phyloP scores from a whole-genome alignment of 1,140 invertebrate species.

The Gonatopus flavifemur region DNA sequence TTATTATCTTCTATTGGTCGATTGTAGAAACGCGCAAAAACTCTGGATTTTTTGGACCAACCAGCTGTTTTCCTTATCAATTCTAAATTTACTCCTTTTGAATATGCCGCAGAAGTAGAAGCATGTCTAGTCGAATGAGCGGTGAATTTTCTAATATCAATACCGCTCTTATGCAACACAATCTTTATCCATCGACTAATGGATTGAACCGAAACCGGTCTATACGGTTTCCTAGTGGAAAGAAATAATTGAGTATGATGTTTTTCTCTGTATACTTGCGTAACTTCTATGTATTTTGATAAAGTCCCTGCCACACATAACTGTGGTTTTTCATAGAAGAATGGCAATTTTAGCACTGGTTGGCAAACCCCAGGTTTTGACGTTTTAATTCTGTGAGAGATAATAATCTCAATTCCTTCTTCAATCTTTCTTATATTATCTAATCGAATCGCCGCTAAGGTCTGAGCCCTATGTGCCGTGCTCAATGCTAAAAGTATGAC shows the following conservation, averaged over 20 bases:
- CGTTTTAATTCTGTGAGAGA: slow-evolving; percentile 3
- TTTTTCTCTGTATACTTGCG: not conserved
- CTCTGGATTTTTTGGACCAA: not conserved
- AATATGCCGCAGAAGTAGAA: not conserved
- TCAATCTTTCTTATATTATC: not conserved
- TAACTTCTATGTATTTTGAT: not conserved
- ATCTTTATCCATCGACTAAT: not conserved
- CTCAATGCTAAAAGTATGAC: not conserved
- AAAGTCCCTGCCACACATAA: not conserved
- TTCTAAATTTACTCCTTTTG: not conserved
- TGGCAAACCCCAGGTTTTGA: not conserved
- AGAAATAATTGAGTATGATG: slow-evolving; percentile 1
- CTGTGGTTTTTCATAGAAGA: not conserved
- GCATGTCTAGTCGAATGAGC: not conserved
- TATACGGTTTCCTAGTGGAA: not conserved
- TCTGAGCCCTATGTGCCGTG: slow-evolving; percentile 3
- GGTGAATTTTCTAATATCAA: not conserved
- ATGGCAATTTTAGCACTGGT: not conserved
- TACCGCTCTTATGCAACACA: not conserved
- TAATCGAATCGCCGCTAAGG: not conserved
- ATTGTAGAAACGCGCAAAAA: not conserved
- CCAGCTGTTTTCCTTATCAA: not conserved
- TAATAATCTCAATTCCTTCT: not conserved
- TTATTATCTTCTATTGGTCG: not conserved
- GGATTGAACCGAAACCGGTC: not conserved